Base-by-base conservation (phyloP, 2,888 invertebrate species). In the Protonemura montana region DNA sequence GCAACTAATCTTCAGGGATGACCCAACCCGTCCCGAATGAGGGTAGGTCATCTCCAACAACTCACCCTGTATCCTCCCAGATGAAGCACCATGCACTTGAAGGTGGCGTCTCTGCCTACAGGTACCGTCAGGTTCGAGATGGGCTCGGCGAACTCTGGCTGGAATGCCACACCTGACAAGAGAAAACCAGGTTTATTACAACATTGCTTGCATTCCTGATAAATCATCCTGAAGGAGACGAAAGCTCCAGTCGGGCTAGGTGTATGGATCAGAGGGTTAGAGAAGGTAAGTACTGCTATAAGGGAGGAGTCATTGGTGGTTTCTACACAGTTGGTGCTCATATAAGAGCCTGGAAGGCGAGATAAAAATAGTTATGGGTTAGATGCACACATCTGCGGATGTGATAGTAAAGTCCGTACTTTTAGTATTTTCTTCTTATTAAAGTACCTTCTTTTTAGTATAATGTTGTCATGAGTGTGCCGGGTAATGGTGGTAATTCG, bases 51-150 rank as follows among this genome's bases (percentile, higher is more conserved):
- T 35, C 35, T 35, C 35, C 35, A 3, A 10, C 10, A n/a, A 93
- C 95, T 94, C 93, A 97, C 97, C 93, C 97, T 95, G 92, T 97
- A 97, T 89, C 97, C 97, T 86, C 97, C 97, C 89, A 98, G 94
- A 91, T 97, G 96, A 90, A 95, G 95, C 86, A 98, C 97, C 90
- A 95, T 93, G 91, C 98, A 98, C 90, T 95, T 95, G 91, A 98
- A 97, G 87, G 95, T 96, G 87, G 97, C 97, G 91, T 98, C 97
- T 90, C 97, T 93, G 88, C 97, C 97, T 87, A 97, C 93, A 85
- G 97, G 94, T 87, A 97, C 94, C 86, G 97, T 97, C 89, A 97
- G 93, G 93, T 98, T 98, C 89, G 94, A 93, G 90, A 98, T 94
- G 78, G 96, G 95, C 90, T 96, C 96, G 87, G 95, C 94, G 90